Evolutionary conservation across 2,888 invertebrate species (phyloP), one percentile per base, ranked within the genome.

Genomic region (Parthenolecanium corni): DNA sequence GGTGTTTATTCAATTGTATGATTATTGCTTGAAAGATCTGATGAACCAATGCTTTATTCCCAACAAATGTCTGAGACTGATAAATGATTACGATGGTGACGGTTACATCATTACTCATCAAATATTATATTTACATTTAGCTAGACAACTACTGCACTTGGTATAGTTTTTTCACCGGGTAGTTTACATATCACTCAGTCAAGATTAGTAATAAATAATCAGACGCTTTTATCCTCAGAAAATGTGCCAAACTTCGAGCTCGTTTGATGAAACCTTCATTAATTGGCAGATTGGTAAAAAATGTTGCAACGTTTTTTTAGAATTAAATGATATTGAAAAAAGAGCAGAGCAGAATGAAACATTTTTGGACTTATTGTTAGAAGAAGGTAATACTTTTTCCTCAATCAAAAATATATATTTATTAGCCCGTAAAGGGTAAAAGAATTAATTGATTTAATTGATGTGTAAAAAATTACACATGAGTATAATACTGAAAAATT

Each of bases 381-480:
- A 58, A 47, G 47, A 58, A 31, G 31, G 57, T 58, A 25, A 36
- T n/a, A n/a, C n/a, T n/a, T n/a, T n/a, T n/a, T n/a, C n/a, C n/a
- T n/a, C n/a, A n/a, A n/a, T n/a, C n/a, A n/a, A n/a, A n/a, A n/a
- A n/a, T n/a, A n/a, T n/a, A n/a, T n/a, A n/a, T n/a, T n/a, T n/a
- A n/a, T n/a, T n/a, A n/a, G n/a, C n/a, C n/a, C n/a, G n/a, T n/a
- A n/a, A n/a, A n/a, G n/a, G n/a, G n/a, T n/a, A n/a, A n/a, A n/a
- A n/a, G n/a, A n/a, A n/a, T n/a, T n/a, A n/a, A n/a, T n/a, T n/a
- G n/a, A n/a, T n/a, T n/a, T n/a, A n/a, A n/a, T n/a, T n/a, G n/a
- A n/a, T n/a, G n/a, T n/a, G n/a, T n/a, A n/a, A n/a, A n/a, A n/a
- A n/a, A n/a, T n/a, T n/a, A n/a, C n/a, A n/a, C n/a, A n/a, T n/a